phyloP scores from a whole-genome alignment of 2,888 invertebrate species.

The Idaea aversata region DNA sequence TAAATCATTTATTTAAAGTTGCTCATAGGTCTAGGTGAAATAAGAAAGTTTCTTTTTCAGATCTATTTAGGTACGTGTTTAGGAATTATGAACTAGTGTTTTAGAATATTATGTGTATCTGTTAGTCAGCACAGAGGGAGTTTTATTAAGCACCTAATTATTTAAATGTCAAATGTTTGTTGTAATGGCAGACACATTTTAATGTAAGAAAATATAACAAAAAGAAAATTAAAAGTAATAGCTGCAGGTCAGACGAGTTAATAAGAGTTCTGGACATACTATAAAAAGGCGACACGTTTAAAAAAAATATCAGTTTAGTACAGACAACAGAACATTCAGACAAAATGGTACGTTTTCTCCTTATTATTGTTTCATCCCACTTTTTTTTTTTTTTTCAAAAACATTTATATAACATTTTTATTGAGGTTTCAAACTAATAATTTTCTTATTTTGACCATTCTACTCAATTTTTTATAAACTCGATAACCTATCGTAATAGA shows the following conservation, averaged over 20 bases:
- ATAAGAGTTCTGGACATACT: conserved; percentile 5
- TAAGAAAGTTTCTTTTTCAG: too few species aligned
- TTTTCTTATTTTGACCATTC: too few species aligned
- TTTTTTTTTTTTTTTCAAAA: too few species aligned
- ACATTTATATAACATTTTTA: too few species aligned
- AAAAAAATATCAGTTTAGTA: conserved; percentile 9
- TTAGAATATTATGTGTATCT: too few species aligned
- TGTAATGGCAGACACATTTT: not conserved
- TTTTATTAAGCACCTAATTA: not conserved
- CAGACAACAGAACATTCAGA: conserved; percentile 12
- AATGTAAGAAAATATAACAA: not conserved
- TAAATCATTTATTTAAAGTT: too few species aligned
- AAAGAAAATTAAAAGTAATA: not conserved
- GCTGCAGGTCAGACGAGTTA: conserved; percentile 7
- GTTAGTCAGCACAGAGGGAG: not conserved
- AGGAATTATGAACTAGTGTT: too few species aligned
- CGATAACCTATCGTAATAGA: too few species aligned
- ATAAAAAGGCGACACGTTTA: conserved; percentile 14
- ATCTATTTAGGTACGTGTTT: too few species aligned
- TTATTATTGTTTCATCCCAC: not conserved
- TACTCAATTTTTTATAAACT: too few species aligned
- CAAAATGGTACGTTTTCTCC: conserved; percentile 17
- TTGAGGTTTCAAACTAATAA: too few species aligned
- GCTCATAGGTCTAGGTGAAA: too few species aligned
- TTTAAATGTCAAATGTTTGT: not conserved